Evolutionary conservation across 2,113 vertebrate genomes (phyloP).

Genomic region (Gopherus evgoodei): DNA sequence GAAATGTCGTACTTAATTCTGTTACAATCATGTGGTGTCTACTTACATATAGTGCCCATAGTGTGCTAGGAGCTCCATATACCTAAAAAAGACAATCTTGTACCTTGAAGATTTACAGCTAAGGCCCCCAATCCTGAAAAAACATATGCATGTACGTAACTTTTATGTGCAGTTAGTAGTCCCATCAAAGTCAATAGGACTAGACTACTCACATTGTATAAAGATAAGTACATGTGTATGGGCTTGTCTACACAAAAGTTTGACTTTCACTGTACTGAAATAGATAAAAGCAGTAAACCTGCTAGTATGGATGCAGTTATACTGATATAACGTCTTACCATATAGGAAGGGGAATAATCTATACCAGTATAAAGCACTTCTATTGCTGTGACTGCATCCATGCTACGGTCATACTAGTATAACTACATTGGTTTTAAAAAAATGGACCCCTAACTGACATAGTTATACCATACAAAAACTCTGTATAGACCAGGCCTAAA

Average conservation of each 20-base stretch:
- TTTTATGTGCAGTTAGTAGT: too few relatives aligned
- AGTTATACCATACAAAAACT: background rate
- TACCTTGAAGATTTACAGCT: background rate
- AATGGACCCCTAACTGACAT: background rate
- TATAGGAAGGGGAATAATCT: background rate
- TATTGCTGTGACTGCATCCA: background rate
- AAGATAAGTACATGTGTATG: too few relatives aligned
- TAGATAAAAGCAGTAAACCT: background rate
- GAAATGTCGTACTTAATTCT: background rate
- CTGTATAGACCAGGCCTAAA: background rate
- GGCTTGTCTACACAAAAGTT: too few relatives aligned
- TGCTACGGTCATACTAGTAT: background rate
- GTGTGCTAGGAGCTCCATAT: background rate
- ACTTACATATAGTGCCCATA: background rate
- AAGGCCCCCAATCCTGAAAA: background rate
- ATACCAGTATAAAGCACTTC: too few relatives aligned
- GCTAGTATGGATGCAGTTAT: background rate
- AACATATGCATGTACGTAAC: too few relatives aligned
- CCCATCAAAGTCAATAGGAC: too few relatives aligned
- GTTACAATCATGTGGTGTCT: background rate
- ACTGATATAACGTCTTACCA: background rate
- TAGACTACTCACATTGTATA: too few relatives aligned
- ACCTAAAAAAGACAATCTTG: background rate
- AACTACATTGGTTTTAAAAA: background rate
- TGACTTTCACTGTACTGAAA: too few relatives aligned